A percentile compares a stretch with the other conserved stretches of the same genome.
Evolutionary conservation across 2,888 invertebrate species (phyloP).

Genomic region (Phyto melanocephala): DNA sequence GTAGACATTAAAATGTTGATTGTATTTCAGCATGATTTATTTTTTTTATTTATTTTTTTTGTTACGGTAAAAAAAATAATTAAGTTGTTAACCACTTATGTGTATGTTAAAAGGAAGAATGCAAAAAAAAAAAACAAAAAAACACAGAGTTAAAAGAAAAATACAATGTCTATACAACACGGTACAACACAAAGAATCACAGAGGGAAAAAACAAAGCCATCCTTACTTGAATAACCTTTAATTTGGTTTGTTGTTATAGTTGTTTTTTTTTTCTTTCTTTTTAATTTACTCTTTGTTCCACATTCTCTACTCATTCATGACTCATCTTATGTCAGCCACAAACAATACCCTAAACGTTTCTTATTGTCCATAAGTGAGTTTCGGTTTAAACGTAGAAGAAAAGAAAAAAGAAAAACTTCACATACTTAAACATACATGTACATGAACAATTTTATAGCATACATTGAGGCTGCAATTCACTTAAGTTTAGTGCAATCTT

Average conservation of each 20-base stretch:
- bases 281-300: not conserved
- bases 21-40: not conserved
- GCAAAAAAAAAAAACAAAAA: no score
- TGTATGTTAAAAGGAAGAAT: not conserved
- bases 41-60: not conserved
- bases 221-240: constrained; percentile 54
- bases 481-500: constrained; percentile 32
- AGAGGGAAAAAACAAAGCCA: constrained; percentile 22
- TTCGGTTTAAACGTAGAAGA: constrained; percentile 7
- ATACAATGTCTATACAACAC: not conserved
- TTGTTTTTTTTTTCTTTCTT: constrained; percentile 15
- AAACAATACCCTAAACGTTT: constrained; percentile 60
- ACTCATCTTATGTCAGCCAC: constrained; percentile 56
- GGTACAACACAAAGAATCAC: not conserved
- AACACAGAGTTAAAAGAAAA: constrained; percentile 11
- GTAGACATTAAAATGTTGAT: not conserved
- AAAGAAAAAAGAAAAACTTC: not conserved
- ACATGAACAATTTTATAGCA: constrained; percentile 39
- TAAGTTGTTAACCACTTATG: constrained; percentile 50
- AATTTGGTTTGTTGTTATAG: constrained; percentile 35
- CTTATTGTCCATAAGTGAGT: constrained; percentile 56
- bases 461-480: constrained; percentile 56
- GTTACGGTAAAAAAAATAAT: constrained; percentile 27
- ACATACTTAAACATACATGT: not conserved
- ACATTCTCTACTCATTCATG: constrained; percentile 31